Evolutionary conservation across 2,888 invertebrate species (phyloP), one percentile per base, ranked within the genome.

Genomic region (Lasioglossum marginatum): DNA sequence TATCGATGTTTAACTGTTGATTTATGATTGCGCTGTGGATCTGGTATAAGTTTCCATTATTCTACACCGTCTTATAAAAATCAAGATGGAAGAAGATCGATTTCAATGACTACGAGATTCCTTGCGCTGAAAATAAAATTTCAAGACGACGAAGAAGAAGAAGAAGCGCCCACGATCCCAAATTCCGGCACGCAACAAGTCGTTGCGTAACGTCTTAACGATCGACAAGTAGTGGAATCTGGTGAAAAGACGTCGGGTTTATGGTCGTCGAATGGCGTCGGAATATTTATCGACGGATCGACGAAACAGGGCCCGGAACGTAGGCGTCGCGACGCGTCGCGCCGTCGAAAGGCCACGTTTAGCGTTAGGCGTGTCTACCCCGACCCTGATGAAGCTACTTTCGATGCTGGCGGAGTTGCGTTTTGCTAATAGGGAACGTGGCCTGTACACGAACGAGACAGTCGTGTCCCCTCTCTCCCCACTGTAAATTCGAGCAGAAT

Each of bases 361-460:
- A 77, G 68, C 63, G 45, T 70, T 48, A 60, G 27, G 48, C 27
- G 27, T 27, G 70, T 70, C 70, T 77, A 31, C 27, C 52, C 19
- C 27, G 52, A 52, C 52, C 52, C 77, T 70, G 77, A 77, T 52
- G 77, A 77, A 70, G 52, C 77, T 77, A 77, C 77, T 77, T 77
- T 77, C 77, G 34, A 77, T 77, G 77, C 77, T 52, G 77, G 52
- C 27, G 31, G 37, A 37, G 70, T 52, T 52, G 12, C 52, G 77
- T 77, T 77, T 77, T 70, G 70, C 77, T 70, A 77, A 77, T 77
- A 68, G 70, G 48, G 77, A 52, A 77, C 77, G 77, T 70, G 77
- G 77, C 40, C 40, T 77, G 77, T 70, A 40, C 77, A n/a, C 77
- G 77, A 57, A 77, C 37, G 27, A 70, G 70, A 34, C 1, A 23